phyloP scores from a whole-genome alignment of 2,113 vertebrate species.

The Pachycephala philippinensis region DNA sequence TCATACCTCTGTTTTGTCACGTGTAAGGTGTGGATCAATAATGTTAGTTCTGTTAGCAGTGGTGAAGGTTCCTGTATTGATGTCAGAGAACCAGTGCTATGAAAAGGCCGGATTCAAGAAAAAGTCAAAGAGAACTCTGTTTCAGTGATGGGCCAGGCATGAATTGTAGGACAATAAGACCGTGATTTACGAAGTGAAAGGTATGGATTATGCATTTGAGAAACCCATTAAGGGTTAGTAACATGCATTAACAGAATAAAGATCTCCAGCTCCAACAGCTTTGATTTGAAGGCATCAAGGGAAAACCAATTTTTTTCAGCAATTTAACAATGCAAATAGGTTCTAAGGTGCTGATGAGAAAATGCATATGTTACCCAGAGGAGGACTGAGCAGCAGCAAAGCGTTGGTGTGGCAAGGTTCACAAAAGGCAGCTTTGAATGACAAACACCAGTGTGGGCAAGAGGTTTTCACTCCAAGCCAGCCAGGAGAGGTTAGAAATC shows the following conservation, averaged over 20 bases:
- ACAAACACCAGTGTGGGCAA: background rate
- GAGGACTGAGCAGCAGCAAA: background rate
- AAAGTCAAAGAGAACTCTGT: background rate
- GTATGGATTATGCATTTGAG: background rate
- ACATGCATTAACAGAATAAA: background rate
- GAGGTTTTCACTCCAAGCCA: background rate
- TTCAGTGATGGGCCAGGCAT: background rate
- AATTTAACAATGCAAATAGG: slow-evolving; percentile 1
- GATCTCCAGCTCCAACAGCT: background rate
- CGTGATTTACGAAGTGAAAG: background rate
- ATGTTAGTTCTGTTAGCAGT: background rate
- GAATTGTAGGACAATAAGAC: background rate
- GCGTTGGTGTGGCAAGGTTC: background rate
- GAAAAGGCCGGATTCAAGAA: background rate
- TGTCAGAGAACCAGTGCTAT: background rate
- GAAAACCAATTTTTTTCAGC: background rate
- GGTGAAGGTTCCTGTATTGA: background rate
- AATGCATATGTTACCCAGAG: background rate
- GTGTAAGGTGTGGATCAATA: background rate
- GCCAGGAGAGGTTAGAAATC: background rate
- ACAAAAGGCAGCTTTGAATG: background rate
- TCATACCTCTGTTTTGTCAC: background rate
- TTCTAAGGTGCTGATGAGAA: background rate
- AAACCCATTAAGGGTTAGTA: background rate
- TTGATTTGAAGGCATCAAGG: slow-evolving; percentile 5